Evolutionary conservation across 2,113 vertebrate genomes (phyloP).

Genomic region (Colinus virginianus): DNA sequence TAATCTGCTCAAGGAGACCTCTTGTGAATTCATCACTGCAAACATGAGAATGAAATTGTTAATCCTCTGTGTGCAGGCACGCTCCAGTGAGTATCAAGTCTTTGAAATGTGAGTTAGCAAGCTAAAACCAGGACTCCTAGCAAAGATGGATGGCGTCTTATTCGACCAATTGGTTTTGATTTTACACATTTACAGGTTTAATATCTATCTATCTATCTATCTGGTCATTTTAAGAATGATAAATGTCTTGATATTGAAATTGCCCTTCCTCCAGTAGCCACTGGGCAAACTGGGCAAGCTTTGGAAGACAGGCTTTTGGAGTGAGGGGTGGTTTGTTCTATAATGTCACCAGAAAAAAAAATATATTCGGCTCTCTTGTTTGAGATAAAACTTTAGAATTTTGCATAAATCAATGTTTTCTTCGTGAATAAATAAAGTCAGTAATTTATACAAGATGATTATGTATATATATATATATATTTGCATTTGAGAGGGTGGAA

Average conservation of each 20-base stretch:
- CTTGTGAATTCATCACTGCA: neutral
- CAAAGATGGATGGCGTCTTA: neutral
- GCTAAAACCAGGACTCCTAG: neutral
- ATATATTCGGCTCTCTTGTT: neutral
- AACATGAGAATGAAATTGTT: neutral
- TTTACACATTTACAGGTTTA: neutral
- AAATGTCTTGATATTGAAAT: neutral
- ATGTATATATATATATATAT: neutral
- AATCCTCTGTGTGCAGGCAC: neutral
- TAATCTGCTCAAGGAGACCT: neutral
- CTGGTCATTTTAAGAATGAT: neutral
- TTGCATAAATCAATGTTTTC: neutral
- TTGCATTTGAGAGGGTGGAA: neutral
- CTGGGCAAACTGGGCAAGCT: neutral
- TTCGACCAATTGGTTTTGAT: neutral
- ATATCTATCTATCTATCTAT: neutral
- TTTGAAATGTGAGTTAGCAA: neutral
- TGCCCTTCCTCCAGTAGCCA: neutral
- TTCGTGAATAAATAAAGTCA: neutral
- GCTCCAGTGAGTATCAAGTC: neutral
- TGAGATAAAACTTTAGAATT: neutral
- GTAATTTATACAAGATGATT: neutral
- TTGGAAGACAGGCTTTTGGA: neutral
- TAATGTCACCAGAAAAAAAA: neutral
- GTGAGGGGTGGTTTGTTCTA: neutral